phyloP scores from a whole-genome alignment of 2,888 invertebrate species.

The Abscondita cerata region DNA sequence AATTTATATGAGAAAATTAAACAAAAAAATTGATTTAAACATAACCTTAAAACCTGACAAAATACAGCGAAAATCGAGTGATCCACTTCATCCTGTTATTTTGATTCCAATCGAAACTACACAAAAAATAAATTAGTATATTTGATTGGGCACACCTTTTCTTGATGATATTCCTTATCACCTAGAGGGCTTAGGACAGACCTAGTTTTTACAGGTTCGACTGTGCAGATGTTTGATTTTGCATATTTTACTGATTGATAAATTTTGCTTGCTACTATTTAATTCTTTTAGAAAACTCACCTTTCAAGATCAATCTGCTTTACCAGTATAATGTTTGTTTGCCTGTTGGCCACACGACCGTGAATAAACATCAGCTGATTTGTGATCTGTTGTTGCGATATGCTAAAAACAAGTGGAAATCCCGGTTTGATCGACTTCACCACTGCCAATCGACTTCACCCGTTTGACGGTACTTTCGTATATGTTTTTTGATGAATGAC shows the following conservation, averaged over 20 bases:
- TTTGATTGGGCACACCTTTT: no score
- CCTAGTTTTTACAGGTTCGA: no score
- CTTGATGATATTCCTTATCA: not conserved
- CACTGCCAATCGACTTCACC: no score
- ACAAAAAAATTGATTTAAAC: not conserved
- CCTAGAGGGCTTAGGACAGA: not conserved
- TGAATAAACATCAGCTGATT: conserved; percentile 3
- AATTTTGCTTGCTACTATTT: not conserved
- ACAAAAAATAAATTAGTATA: not conserved
- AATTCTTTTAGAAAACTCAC: conserved; percentile 6
- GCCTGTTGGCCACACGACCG: not conserved
- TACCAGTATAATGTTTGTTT: not conserved
- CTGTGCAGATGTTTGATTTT: no score
- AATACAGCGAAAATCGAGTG: not conserved
- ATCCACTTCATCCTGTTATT: not conserved
- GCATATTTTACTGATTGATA: not conserved
- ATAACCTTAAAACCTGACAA: not conserved
- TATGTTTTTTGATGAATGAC: no score
- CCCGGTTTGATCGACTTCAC: conserved; percentile 4
- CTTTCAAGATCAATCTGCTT: not conserved
- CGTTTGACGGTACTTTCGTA: not conserved
- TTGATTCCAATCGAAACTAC: not conserved
- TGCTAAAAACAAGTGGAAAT: not conserved
- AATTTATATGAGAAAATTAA: conserved; percentile 5
- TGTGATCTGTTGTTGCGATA: conserved; percentile 5